Base-by-base conservation (phyloP, 2,113 vertebrate species). In the Platichthys stellatus region DNA sequence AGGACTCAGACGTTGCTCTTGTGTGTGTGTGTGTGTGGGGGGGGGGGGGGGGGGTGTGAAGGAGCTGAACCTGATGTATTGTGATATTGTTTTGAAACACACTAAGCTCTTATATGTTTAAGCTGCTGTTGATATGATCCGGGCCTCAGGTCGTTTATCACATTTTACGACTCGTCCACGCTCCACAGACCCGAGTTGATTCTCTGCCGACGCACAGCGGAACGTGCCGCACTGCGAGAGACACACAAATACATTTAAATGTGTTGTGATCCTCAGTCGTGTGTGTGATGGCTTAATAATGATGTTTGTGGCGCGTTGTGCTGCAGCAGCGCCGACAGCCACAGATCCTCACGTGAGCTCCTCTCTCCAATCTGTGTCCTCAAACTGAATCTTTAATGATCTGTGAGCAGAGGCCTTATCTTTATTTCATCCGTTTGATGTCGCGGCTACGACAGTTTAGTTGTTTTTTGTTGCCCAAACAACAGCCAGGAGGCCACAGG, bases 181-280 rank as follows among this genome's bases (percentile, higher is more conserved):
- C 74, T 76, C 63, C 74, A 57, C 68, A 83, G 69, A 49, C 65
- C 63, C 18, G 15, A 69, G 64, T 65, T 79, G 75, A 88, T 86
- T 59, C 83, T 83, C 74, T 78, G 80, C 60, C 74, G 76, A 35
- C 2, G 14, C 9, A 6, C 72, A 35, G 12, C 0, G 11, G 2
- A 28, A 43, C 59, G 7, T 5, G 21, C 17, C 7, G 3, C 17
- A 1, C 70, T 40, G 17, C 1, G 40, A n/a, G 74, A 78, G 45
- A 5, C 2, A 69, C 81, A 69, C 60, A 75, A 74, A 72, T n/a
- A 60, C 38, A 71, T 67, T 78, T 66, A 69, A 66, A 73, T 23
- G 51, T 57, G 70, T 1, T 28, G 72, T 26, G 65, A 73, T 72
- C 57, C 79, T 74, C 65, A 6, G 78, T 60, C 60, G 5, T 64